A percentile compares a stretch with the other conserved stretches of the same genome.
These are phyloP conservation scores for Pachycephala philippinensis DNA, from an alignment of 2,113 vertebrate genomes.

Conservation along the genomic window DNA sequence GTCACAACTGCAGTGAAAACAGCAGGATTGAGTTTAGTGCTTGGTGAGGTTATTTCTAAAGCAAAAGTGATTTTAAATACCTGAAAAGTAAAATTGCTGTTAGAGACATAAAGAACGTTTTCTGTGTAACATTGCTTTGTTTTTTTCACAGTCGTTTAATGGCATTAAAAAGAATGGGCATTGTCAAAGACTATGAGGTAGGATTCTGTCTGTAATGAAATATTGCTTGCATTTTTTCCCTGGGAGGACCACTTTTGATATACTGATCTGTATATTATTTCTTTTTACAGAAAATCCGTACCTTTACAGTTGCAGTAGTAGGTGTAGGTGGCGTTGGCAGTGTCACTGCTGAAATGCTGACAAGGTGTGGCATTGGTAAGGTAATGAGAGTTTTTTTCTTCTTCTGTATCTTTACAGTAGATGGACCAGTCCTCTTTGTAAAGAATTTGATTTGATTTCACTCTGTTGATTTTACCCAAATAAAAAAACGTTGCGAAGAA, in stretches of 20 bases:
- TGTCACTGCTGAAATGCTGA: slow-evolving; percentile 98
- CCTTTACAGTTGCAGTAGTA: slow-evolving; percentile 87
- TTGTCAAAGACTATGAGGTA: slow-evolving; percentile 97
- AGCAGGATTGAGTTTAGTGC: not conserved
- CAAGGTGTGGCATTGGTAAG: slow-evolving; percentile 99
- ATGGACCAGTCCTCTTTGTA: not conserved
- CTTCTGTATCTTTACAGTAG: not conserved
- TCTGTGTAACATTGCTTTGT: not conserved
- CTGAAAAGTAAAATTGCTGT: not conserved
- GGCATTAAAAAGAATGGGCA: slow-evolving; percentile 97
- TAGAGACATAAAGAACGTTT: not conserved
- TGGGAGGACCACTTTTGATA: not conserved
- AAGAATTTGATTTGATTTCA: not conserved
- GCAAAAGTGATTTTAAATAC: not conserved
- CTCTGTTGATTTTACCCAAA: not conserved
- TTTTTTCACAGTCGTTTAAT: slow-evolving; percentile 84
- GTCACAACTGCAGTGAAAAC: not conserved
- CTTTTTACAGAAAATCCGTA: slow-evolving; percentile 88
- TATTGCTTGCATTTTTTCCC: not conserved
- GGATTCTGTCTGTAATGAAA: not conserved
- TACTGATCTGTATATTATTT: not conserved
- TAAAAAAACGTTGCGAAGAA: not conserved
- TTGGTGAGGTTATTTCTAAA: not conserved
- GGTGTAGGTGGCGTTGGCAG: slow-evolving; percentile 97
- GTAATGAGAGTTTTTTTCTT: slow-evolving; percentile 80